Conservation (phyloP, 1,140 invertebrate species). For the Drosophila repletoides region DNA sequence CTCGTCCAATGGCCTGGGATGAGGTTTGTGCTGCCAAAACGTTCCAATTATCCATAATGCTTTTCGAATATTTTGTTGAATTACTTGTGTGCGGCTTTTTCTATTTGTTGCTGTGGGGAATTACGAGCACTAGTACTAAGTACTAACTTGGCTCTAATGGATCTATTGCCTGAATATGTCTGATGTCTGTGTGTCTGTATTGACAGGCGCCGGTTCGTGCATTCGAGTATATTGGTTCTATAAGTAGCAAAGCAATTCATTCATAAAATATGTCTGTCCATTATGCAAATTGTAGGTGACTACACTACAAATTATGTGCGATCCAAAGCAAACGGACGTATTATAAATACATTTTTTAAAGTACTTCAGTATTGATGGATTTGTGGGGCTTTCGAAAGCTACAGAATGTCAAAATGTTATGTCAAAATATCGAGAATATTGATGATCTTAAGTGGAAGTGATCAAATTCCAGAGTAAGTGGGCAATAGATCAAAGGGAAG, state of each 20-base stretch:
- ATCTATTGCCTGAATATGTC: conserved; percentile 22
- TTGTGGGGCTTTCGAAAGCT: too few species aligned
- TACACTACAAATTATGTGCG: neutral
- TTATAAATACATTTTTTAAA: too few species aligned
- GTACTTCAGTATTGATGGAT: too few species aligned
- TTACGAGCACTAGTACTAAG: neutral
- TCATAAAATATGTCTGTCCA: conserved; percentile 22
- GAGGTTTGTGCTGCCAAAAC: conserved; percentile 80
- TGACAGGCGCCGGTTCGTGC: conserved; percentile 17
- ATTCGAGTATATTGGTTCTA: conserved; percentile 32
- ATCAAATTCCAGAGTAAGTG: too few species aligned
- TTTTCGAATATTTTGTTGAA: conserved; percentile 16
- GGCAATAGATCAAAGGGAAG: too few species aligned
- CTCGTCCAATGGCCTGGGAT: conserved; percentile 71
- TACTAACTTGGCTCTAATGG: conserved; percentile 22
- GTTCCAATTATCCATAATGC: conserved; percentile 81
- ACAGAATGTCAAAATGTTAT: too few species aligned
- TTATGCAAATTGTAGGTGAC: conserved; percentile 1
- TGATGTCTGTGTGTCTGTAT: too few species aligned
- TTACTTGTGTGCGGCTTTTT: conserved; percentile 7
- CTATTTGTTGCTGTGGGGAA: neutral
- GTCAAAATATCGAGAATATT: too few species aligned
- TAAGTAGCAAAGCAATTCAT: conserved; percentile 52
- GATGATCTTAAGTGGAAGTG: too few species aligned
- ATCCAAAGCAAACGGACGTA: too few species aligned